Percentiles rank a stretch among this genome's conserved stretches.
Evolutionary conservation across 2,113 vertebrate species (phyloP).

Genomic region (Puma concolor): DNA sequence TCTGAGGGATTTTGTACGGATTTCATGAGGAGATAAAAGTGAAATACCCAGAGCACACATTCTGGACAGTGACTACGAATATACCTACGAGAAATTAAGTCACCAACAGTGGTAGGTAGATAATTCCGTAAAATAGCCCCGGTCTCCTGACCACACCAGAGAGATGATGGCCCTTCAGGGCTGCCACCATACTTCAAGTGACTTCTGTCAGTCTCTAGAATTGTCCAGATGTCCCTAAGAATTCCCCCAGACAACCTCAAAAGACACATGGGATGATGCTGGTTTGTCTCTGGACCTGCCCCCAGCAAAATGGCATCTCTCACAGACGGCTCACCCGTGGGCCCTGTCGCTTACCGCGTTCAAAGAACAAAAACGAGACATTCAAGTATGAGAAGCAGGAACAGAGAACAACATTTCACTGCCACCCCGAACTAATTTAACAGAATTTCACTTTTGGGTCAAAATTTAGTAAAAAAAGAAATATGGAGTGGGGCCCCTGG

Average conservation of each 20-base stretch:
- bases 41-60: neutral
- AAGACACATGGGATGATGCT: neutral
- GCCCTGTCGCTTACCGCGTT: neutral
- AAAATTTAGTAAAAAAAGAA: neutral
- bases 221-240: neutral
- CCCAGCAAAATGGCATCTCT: neutral
- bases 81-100: neutral
- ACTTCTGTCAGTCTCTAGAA: neutral
- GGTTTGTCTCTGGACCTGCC: neutral
- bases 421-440: neutral
- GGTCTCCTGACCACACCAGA: neutral
- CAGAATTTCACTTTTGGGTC: neutral
- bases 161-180: no score
- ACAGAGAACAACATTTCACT: neutral
- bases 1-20: neutral
- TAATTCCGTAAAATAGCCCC: neutral
- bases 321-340: neutral
- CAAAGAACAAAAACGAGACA: neutral
- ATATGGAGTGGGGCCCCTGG: no score
- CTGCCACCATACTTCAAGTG: neutral
- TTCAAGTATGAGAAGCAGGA: neutral
- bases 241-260: accelerated
- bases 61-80: no score
- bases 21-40: neutral
- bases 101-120: no score